These are phyloP conservation scores for Hydropotes inermis DNA, from an alignment of 2,113 vertebrate species.

Conservation along the genomic window DNA sequence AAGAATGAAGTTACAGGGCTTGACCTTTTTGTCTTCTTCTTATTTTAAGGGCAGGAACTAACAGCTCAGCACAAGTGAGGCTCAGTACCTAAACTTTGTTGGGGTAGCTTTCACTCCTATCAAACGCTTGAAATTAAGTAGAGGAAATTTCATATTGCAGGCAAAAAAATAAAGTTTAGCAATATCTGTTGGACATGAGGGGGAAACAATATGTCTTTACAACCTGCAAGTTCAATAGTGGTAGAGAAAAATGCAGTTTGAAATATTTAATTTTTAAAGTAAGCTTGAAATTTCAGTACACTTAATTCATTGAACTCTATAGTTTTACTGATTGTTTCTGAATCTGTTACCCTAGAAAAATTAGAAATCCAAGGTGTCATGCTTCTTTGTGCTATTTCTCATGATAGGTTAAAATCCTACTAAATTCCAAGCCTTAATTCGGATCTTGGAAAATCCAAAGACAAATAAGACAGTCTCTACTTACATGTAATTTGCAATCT, in stretches of 20 bases:
- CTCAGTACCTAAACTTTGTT: not conserved
- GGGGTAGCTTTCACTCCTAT: not conserved
- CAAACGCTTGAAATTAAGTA: slow-evolving; percentile 19
- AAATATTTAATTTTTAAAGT: slow-evolving; percentile 5
- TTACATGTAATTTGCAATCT: not conserved
- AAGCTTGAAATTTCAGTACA: not conserved
- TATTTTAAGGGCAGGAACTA: slow-evolving; percentile 50
- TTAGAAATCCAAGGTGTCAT: not conserved
- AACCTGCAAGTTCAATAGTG: not conserved
- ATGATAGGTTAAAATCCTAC: not conserved
- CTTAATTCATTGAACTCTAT: not conserved
- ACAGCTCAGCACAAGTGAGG: slow-evolving; percentile 60
- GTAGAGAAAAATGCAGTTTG: not conserved
- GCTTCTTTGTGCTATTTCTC: not conserved
- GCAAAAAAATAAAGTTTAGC: not conserved
- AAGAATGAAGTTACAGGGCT: slow-evolving; percentile 30
- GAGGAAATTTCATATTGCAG: not conserved
- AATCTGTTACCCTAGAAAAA: not conserved
- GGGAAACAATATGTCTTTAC: not conserved
- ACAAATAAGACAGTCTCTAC: not conserved
- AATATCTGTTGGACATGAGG: not conserved
- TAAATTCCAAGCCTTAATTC: not conserved
- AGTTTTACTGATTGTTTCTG: not conserved
- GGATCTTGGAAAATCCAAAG: not conserved
- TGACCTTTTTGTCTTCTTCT: slow-evolving; percentile 51